phyloP scores from a whole-genome alignment of 2,797 vertebrate genomes.

The Melopsittacus undulatus region DNA sequence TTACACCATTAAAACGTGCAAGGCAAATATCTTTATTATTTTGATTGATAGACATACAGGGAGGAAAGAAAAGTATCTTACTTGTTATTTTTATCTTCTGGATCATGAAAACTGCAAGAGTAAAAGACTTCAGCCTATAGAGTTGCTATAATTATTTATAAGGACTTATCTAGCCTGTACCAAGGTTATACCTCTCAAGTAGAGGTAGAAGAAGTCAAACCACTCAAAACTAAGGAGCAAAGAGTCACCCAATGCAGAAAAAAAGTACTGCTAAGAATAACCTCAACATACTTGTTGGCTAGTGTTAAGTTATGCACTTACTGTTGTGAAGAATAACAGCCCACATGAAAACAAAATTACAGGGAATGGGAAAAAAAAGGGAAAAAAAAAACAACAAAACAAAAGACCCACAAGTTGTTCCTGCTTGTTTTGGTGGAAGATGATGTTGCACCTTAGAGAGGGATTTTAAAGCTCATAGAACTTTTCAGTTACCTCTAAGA shows the following conservation, averaged over 20 bases:
- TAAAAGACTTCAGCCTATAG: not conserved
- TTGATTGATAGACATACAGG: conserved; percentile 27
- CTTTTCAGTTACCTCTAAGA: not conserved
- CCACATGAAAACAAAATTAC: accelerated
- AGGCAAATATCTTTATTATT: conserved; percentile 64
- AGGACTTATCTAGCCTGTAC: not conserved
- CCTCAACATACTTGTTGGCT: not conserved
- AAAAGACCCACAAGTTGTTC: accelerated
- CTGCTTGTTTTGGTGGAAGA: not conserved
- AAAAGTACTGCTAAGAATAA: not conserved
- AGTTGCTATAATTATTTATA: not conserved
- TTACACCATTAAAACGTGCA: conserved; percentile 58
- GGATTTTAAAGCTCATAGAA: not conserved
- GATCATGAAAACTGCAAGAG: not conserved
- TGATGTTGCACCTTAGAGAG: accelerated
- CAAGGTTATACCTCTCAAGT: not conserved
- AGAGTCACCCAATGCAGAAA: no score
- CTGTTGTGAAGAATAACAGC: not conserved
- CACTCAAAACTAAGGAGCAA: not conserved
- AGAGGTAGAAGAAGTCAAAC: not conserved
- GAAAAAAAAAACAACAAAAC: not conserved
- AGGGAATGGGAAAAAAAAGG: accelerated
- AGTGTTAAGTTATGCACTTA: not conserved
- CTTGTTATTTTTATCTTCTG: conserved; percentile 36
- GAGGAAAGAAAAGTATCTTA: not conserved